phyloP scores from a whole-genome alignment of 2,888 invertebrate species.

The Polydrusus pterygomalis region DNA sequence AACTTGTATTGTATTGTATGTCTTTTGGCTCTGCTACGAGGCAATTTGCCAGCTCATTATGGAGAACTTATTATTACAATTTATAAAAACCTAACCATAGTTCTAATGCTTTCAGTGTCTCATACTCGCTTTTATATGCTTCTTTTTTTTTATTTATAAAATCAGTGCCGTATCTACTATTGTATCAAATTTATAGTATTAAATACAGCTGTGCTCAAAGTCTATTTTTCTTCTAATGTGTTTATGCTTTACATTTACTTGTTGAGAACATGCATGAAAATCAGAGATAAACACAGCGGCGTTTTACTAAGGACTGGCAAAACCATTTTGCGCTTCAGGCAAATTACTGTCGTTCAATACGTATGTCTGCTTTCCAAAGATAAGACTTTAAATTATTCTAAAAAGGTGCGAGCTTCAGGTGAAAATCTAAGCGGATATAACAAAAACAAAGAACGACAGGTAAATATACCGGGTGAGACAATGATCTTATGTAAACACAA shows the following conservation, averaged over 20 bases:
- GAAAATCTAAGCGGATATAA: not conserved
- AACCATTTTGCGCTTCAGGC: not conserved
- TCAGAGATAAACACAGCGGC: not conserved
- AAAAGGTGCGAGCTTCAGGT: not conserved
- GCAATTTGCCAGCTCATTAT: too few species aligned
- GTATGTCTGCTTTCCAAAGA: slow-evolving; percentile 13
- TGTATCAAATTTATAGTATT: too few species aligned
- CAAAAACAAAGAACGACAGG: not conserved
- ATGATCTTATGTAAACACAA: not conserved
- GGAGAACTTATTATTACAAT: too few species aligned
- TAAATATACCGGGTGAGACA: not conserved
- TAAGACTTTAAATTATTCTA: slow-evolving; percentile 1
- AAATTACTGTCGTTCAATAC: too few species aligned
- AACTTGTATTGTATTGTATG: too few species aligned
- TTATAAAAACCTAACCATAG: too few species aligned
- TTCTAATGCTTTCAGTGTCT: too few species aligned
- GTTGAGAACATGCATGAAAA: not conserved
- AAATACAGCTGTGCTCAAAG: too few species aligned
- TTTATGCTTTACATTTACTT: not conserved
- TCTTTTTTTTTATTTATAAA: too few species aligned
- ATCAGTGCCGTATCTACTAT: too few species aligned
- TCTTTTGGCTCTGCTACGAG: too few species aligned
- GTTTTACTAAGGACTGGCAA: not conserved
- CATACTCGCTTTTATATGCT: too few species aligned
- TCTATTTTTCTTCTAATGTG: not conserved